phyloP scores from a whole-genome alignment of 2,888 invertebrate species.

The Melangyna quadrimaculata region DNA sequence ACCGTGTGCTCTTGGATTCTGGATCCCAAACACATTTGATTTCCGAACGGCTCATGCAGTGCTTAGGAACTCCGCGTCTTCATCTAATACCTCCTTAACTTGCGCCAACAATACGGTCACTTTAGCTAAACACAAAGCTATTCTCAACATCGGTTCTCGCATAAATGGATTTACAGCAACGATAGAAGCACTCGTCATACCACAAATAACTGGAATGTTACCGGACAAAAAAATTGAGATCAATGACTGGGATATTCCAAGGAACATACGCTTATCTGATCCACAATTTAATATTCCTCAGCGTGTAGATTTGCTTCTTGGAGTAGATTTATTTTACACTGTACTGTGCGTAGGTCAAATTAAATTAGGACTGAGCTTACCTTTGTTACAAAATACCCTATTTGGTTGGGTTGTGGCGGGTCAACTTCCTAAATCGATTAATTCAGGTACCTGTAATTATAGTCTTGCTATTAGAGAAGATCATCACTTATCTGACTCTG shows the following conservation, averaged over 20 bases:
- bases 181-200: not conserved
- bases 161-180: not conserved
- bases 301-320: conserved; percentile 42
- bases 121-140: not conserved
- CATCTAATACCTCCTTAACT: not conserved
- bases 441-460: not conserved
- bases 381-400: conserved; percentile 41
- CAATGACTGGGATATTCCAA: not conserved
- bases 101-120: not conserved
- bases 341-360: conserved; percentile 36
- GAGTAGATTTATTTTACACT: conserved; percentile 38
- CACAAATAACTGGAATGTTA: not conserved
- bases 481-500: not conserved
- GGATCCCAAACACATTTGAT: no score
- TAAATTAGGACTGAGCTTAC: conserved; percentile 26
- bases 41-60: no score
- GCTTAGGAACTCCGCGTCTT: not conserved
- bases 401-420: conserved; percentile 54
- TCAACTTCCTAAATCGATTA: conserved; percentile 12
- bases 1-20: no score
- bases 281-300: conserved; percentile 38
- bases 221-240: not conserved
- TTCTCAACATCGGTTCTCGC: not conserved
- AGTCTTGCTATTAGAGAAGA: not conserved
- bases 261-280: not conserved